Percentiles rank a stretch among this genome's conserved stretches.
These are phyloP conservation scores for Zaprionus bogoriensis DNA, from an alignment of 2,888 invertebrate species.

Conservation along the genomic window DNA sequence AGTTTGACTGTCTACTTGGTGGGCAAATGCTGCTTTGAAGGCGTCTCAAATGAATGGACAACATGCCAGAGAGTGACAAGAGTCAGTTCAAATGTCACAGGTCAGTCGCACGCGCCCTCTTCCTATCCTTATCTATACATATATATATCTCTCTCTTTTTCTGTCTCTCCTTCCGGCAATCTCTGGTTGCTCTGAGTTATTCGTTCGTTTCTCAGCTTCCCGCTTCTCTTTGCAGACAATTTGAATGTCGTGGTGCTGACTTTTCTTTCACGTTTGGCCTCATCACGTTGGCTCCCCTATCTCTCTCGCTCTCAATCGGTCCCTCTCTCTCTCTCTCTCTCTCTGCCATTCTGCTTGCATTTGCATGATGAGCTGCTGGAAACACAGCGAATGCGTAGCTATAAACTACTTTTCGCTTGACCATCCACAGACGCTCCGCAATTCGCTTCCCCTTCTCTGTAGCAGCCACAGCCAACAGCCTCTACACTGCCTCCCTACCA, in stretches of 20 bases:
- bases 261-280: constrained; percentile 28
- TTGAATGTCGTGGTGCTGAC: constrained; percentile 41
- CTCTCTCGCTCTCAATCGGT: not conserved
- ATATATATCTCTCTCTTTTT: not conserved
- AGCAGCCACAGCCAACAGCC: no score
- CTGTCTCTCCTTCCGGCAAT: not conserved
- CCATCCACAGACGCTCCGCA: constrained; percentile 18
- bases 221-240: constrained; percentile 30
- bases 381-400: constrained; percentile 38
- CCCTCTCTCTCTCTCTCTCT: not conserved
- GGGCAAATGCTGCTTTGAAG: constrained; percentile 37
- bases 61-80: constrained; percentile 18
- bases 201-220: constrained; percentile 40
- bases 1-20: constrained; percentile 28
- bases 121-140: not conserved
- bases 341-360: constrained; percentile 12
- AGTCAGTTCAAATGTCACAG: constrained; percentile 46
- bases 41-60: constrained; percentile 31
- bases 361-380: constrained; percentile 35
- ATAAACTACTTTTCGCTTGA: constrained; percentile 53
- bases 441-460: constrained; percentile 2
- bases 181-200: constrained; percentile 33
- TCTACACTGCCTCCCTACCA: not conserved
- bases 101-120: constrained; percentile 20
- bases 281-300: constrained; percentile 17